A percentile compares a stretch with the other conserved stretches of the same genome.
These are phyloP conservation scores for Wiebesia pumilae DNA, from an alignment of 1,140 invertebrate species.

Conservation along the genomic window DNA sequence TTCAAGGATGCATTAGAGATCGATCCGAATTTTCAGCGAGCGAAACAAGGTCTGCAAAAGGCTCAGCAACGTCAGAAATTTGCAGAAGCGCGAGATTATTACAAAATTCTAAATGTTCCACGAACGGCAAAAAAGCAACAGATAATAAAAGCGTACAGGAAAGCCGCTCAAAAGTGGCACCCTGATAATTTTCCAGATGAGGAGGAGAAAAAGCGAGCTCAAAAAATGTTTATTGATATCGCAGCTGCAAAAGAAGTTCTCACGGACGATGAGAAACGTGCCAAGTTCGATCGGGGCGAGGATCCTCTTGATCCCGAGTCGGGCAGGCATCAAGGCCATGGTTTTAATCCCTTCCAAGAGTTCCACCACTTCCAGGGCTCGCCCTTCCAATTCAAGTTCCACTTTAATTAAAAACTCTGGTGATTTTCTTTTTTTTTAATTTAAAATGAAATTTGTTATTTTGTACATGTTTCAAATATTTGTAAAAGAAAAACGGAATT, in stretches of 20 bases:
- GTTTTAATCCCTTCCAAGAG: constrained; percentile 86
- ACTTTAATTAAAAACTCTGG: constrained; percentile 82
- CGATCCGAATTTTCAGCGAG: constrained; percentile 86
- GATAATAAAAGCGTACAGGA: constrained; percentile 97
- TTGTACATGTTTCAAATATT: neutral
- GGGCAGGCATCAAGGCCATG: constrained; percentile 77
- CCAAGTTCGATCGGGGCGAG: constrained; percentile 94
- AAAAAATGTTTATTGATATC: constrained; percentile 99
- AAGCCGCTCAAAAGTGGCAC: constrained; percentile 98
- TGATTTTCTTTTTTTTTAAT: constrained; percentile 7
- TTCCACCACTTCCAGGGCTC: constrained; percentile 92
- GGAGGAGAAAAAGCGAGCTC: constrained; percentile 94
- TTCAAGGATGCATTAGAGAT: constrained; percentile 91
- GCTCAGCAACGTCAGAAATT: constrained; percentile 97
- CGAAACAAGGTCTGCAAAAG: constrained; percentile 90
- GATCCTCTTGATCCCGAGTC: constrained; percentile 98
- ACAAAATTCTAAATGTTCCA: constrained; percentile 94
- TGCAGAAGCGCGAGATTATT: constrained; percentile 96
- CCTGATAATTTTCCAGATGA: constrained; percentile 95
- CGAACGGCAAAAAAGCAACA: constrained; percentile 93
- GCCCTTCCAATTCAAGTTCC: constrained; percentile 97
- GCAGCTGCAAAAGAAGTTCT: constrained; percentile 98
- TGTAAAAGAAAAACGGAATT: neutral
- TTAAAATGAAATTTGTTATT: neutral
- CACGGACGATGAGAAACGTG: constrained; percentile 90